Conservation (phyloP, 2,888 invertebrate genomes). For the Adela reaumurella region DNA sequence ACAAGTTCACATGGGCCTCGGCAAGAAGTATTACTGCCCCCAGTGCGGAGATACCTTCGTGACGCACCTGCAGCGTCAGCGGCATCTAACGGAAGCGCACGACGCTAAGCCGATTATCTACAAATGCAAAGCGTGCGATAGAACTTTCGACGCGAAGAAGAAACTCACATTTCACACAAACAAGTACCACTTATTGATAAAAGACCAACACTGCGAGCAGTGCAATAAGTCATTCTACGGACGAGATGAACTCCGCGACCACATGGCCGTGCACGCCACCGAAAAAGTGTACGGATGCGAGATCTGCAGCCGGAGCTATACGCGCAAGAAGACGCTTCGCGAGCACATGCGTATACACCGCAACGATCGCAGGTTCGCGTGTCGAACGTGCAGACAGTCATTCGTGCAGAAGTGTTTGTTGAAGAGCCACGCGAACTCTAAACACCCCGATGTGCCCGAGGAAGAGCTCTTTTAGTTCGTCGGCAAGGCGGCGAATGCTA, state of each 20-base stretch:
- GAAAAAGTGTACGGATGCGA: slow-evolving; percentile 31
- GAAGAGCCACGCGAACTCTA: slow-evolving; percentile 37
- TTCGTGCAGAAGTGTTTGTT: slow-evolving; percentile 42
- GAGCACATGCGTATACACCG: slow-evolving; percentile 42
- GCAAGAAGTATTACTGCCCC: slow-evolving; percentile 31
- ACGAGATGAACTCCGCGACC: slow-evolving; percentile 17
- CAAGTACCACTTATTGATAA: background rate
- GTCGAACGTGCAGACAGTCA: slow-evolving; percentile 32
- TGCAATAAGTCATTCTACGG: background rate
- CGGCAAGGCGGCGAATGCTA: too few relatives aligned
- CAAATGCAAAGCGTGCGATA: slow-evolving; percentile 34
- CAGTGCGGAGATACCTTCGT: slow-evolving; percentile 32
- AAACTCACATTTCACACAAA: slow-evolving; percentile 11
- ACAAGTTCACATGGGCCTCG: slow-evolving; percentile 30
- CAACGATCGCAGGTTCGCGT: slow-evolving; percentile 33
- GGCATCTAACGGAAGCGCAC: slow-evolving; percentile 31
- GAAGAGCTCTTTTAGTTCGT: background rate
- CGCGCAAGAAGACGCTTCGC: slow-evolving; percentile 31
- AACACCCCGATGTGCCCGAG: slow-evolving; percentile 22
- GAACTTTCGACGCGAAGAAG: slow-evolving; percentile 24
- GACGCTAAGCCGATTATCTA: slow-evolving; percentile 28
- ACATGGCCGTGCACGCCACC: slow-evolving; percentile 31
- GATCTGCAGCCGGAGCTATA: slow-evolving; percentile 38
- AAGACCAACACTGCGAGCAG: background rate
- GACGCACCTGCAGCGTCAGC: slow-evolving; percentile 32